Base-by-base conservation (phyloP, 2,888 invertebrate genomes). In the Patella ulyssiponensis region DNA sequence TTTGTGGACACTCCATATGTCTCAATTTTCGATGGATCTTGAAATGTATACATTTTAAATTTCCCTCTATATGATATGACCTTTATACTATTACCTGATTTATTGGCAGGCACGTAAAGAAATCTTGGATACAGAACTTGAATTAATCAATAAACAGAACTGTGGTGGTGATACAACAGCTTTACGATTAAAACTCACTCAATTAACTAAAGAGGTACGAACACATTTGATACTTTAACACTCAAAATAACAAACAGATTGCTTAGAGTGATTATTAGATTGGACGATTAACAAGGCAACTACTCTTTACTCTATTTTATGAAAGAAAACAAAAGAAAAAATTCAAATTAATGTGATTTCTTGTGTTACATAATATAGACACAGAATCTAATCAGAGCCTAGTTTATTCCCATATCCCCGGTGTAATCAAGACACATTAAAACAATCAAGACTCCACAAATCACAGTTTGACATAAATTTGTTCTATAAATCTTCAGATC, bases 41-140 rank as follows among this genome's bases (percentile, higher is more conserved):
- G 7, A 44, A 44, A 44, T 44, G 9, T 44, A 9, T 44, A 44
- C 1, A 9, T 44, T 44, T 44, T 44, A 44, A 33, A 44, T 44
- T 44, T 44, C 1, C 44, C 44, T 44, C 44, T 9, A 9, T 9
- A 7, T 44, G 9, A 44, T 44, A 44, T 44, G 44, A 7, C 5
- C 9, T 44, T 44, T 44, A 44, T 44, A 44, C 3, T 44, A 9
- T 44, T 44, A 44, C 3, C 12, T 64, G 9, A n/a, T 76, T 64
- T 69, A 71, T 27, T 75, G 72, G 23, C 82, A 93, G 92, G 90
- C 96, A 0, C 96, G 97, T 90, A 96, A 96, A 88, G 97, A 97
- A 88, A 94, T 98, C 74, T 93, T 98, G 14, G 98, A 98, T 89
- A 96, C 96, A 0, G 98, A 98, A 90, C 91, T 98, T 88, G 98